Conservation (phyloP, 1,140 invertebrate species). For the Druon quercuslanigerum region DNA sequence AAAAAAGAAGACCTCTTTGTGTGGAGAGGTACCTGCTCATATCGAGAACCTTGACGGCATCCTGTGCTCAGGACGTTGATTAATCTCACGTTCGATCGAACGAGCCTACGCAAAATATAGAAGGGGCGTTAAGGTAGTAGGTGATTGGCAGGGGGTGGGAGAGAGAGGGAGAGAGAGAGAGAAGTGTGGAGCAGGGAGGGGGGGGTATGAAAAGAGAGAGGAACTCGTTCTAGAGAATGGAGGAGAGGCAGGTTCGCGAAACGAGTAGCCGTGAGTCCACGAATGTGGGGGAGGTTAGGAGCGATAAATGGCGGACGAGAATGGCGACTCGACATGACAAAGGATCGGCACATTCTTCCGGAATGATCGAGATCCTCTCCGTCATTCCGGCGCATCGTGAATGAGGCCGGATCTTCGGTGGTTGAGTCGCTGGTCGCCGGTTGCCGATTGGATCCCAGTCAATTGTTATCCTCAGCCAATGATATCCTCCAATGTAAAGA, state of each 20-base stretch:
- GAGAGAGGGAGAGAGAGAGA: not conserved
- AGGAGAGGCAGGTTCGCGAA: constrained; percentile 33
- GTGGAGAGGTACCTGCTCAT: not conserved
- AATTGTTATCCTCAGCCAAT: constrained; percentile 50
- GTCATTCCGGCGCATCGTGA: constrained; percentile 29
- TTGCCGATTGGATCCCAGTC: constrained; percentile 45
- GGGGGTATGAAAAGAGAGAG: not conserved
- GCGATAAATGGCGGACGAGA: constrained; percentile 23
- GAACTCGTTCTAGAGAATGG: constrained; percentile 29
- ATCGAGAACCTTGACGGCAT: constrained; percentile 42
- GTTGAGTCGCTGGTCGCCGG: constrained; percentile 53
- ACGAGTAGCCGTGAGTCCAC: constrained; percentile 5
- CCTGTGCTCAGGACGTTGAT: constrained; percentile 42
- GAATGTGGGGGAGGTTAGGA: constrained; percentile 17
- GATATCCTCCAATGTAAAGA: constrained; percentile 42
- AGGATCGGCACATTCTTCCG: constrained; percentile 23
- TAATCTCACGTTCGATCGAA: constrained; percentile 44
- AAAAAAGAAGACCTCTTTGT: not conserved
- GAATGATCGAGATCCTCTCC: constrained; percentile 38
- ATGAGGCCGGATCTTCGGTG: constrained; percentile 65
- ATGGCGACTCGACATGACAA: constrained; percentile 33
- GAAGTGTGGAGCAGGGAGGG: not conserved
- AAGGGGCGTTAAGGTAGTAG: constrained; percentile 12
- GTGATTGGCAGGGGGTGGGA: not conserved
- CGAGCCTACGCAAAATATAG: not conserved